Evolutionary conservation across 2,797 vertebrate species (phyloP), one percentile per base, ranked within the genome.

Genomic region (Fistularia tabacaria): DNA sequence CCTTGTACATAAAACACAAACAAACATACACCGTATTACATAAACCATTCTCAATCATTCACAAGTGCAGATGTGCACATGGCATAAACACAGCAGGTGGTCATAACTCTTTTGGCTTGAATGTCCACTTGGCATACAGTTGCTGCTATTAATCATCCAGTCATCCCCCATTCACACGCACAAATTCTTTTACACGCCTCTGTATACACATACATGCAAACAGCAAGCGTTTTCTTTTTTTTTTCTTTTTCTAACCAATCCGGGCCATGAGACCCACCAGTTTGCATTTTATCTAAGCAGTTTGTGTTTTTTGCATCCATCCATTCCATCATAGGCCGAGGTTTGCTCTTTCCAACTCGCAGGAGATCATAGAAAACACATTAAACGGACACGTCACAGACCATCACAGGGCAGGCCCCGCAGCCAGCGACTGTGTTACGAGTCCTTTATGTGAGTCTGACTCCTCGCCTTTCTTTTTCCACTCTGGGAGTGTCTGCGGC

Each of bases 371-470:
- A 25, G 25, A 61, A 59, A 64, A 81, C 73, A 78, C 62, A 68
- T 62, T 59, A 52, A 69, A 66, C 55, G 80, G 72, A 82, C 69
- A 70, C 79, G 74, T 73, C 70, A 66, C 83, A 60, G 69, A 61
- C 39, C 63, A 75, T 73, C 70, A 66, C 83, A 60, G 69, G 62
- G 41, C 63, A 71, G 62, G 66, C 66, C 70, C 66, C 41, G 64
- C 74, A 75, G 76, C 73, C 65, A 76, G 74, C 46, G 51, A 54
- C 15, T 36, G 66, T 36, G 66, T 65, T 69, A 69, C 44, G 73
- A 81, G 80, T 87, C 78, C 74, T 81, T 80, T 78, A 74, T 77
- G 74, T 78, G 81, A 88, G 72, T 77, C 57, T 58, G 62, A 69
- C 76, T 80, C 60, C 49, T 71, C 42, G 25, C n/a, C 60, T 49